phyloP scores from a whole-genome alignment of 2,797 vertebrate species.

The Tangara arthus region DNA sequence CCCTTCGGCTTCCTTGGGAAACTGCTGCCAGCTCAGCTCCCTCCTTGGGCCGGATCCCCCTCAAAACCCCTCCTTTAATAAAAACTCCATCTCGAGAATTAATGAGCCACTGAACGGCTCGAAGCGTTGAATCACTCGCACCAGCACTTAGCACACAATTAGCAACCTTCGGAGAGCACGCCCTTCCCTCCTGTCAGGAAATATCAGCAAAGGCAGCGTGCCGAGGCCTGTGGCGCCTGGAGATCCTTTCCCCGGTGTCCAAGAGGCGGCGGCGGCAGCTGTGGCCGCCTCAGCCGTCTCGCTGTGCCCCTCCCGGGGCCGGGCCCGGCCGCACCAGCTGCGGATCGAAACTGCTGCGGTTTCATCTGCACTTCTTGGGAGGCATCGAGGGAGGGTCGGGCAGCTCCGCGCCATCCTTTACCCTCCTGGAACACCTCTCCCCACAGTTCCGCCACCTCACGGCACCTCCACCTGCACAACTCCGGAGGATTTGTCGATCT shows the following conservation, averaged over 20 bases:
- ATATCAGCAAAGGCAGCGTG: accelerated
- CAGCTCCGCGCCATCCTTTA: not conserved
- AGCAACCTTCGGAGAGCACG: not conserved
- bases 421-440: not conserved
- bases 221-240: not conserved
- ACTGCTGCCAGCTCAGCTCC: not conserved
- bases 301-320: accelerated
- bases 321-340: accelerated
- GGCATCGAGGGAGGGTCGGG: accelerated
- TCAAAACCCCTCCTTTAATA: not conserved
- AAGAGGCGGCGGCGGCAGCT: accelerated
- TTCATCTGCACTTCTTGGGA: not conserved
- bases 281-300: accelerated
- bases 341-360: accelerated
- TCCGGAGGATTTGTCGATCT: accelerated
- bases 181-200: not conserved
- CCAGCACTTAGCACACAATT: not conserved
- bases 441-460: not conserved
- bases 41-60: not conserved
- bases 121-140: accelerated
- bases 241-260: accelerated
- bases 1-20: not conserved
- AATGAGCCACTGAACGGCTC: accelerated
- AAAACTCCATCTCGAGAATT: not conserved
- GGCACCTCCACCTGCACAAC: not conserved